Percentiles rank a stretch among this genome's conserved stretches.
Evolutionary conservation across 2,797 vertebrate genomes (phyloP).

Genomic region (Pseudochirops cupreus): DNA sequence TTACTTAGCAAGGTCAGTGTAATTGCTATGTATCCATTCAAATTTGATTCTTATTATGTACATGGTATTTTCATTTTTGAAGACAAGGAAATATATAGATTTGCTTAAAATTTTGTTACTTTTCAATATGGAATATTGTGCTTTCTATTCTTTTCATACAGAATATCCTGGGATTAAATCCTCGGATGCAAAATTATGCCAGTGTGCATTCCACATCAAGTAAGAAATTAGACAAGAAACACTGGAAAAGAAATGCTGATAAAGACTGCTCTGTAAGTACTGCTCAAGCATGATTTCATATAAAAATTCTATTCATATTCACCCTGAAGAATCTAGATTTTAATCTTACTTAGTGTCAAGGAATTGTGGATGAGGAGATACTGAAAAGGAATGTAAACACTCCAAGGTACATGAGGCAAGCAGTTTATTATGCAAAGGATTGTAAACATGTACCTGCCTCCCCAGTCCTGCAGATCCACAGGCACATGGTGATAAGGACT

Average conservation of each 20-base stretch:
- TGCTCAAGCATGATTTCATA: slow-evolving; percentile 3
- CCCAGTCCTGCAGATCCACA: background rate
- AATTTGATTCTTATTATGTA: background rate
- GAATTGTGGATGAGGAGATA: background rate
- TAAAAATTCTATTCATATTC: slow-evolving; percentile 31
- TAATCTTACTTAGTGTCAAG: background rate
- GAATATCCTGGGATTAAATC: slow-evolving; percentile 93
- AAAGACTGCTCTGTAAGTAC: slow-evolving; percentile 90
- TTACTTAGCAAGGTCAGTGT: background rate
- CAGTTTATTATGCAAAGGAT: background rate
- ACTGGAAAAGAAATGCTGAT: slow-evolving; percentile 94
- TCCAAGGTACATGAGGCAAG: background rate
- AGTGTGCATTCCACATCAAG: slow-evolving; percentile 88
- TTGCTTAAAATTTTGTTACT: slow-evolving; percentile 20
- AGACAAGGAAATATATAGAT: background rate
- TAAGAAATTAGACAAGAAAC: slow-evolving; percentile 92
- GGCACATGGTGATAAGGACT: background rate
- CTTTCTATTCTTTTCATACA: slow-evolving; percentile 76
- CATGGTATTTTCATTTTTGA: background rate
- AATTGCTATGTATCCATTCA: background rate
- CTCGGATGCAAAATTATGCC: slow-evolving; percentile 88
- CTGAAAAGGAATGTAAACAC: background rate
- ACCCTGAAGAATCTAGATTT: background rate
- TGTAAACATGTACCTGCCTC: background rate
- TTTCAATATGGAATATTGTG: slow-evolving; percentile 3